A percentile compares a stretch with the other conserved stretches of the same genome.
Conservation (phyloP, 2,888 invertebrate genomes). For the Campoplex nolae region DNA sequence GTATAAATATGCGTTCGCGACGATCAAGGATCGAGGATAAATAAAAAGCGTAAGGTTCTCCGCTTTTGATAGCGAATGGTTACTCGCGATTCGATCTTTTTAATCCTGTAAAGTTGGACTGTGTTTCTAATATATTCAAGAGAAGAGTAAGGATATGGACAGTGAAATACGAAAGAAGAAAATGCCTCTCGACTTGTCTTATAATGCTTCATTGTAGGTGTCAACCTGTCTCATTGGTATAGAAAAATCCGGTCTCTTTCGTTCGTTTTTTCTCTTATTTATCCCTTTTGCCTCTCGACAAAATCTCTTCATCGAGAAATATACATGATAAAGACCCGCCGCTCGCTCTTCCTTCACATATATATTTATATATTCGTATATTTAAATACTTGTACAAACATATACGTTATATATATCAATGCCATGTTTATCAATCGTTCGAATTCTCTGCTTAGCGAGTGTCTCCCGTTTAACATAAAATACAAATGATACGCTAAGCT, state of each 20-base stretch:
- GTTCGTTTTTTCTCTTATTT: slow-evolving; percentile 24
- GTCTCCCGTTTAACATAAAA: slow-evolving; percentile 2
- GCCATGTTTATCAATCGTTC: slow-evolving; percentile 30
- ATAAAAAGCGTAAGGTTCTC: slow-evolving; percentile 38
- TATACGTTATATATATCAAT: neutral
- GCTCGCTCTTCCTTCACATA: slow-evolving; percentile 15
- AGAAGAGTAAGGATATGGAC: slow-evolving; percentile 23
- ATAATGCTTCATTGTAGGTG: slow-evolving; percentile 38
- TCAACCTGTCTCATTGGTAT: slow-evolving; percentile 64
- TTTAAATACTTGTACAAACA: no score
- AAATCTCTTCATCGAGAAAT: slow-evolving; percentile 68
- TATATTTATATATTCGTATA: slow-evolving; percentile 2
- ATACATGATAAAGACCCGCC: slow-evolving; percentile 62
- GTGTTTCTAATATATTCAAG: slow-evolving; percentile 25
- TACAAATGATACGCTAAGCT: slow-evolving; percentile 7
- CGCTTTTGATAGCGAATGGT: neutral
- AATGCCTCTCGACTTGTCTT: slow-evolving; percentile 30
- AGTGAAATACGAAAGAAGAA: slow-evolving; percentile 47
- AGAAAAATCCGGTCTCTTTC: slow-evolving; percentile 29
- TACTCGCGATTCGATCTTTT: slow-evolving; percentile 65
- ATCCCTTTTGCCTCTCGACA: slow-evolving; percentile 48
- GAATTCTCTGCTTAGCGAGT: slow-evolving; percentile 7
- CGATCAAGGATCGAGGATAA: slow-evolving; percentile 4
- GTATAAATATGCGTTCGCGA: slow-evolving; percentile 41
- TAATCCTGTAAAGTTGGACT: slow-evolving; percentile 50